phyloP scores from a whole-genome alignment of 2,797 vertebrate genomes.

The Oryzias sinensis region DNA sequence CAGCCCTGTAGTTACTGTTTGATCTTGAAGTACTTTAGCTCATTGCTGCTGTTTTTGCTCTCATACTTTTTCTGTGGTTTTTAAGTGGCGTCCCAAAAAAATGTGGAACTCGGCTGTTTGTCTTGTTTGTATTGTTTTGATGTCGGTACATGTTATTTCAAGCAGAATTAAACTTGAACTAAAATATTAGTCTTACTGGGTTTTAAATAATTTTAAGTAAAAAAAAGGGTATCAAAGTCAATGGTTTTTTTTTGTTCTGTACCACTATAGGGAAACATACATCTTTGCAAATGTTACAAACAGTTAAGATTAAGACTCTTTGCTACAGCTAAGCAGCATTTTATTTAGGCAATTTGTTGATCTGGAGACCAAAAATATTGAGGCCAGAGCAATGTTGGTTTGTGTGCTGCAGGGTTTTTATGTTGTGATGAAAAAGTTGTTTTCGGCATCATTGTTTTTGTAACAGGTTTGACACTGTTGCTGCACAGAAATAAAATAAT shows the following conservation, averaged over 20 bases:
- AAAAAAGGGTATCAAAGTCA: too few relatives aligned
- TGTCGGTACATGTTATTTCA: background rate
- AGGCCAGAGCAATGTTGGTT: background rate
- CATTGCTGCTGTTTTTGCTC: slow-evolving; percentile 8
- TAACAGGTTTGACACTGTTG: background rate
- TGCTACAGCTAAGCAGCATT: too few relatives aligned
- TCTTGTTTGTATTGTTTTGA: background rate
- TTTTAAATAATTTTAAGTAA: background rate
- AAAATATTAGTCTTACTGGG: background rate
- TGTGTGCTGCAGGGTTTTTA: background rate
- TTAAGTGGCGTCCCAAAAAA: background rate
- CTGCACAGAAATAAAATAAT: background rate
- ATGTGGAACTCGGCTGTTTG: background rate
- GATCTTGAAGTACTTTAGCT: slow-evolving; percentile 7
- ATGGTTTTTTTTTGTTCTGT: background rate
- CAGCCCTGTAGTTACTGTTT: slow-evolving; percentile 12
- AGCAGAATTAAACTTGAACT: background rate
- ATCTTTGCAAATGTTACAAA: too few relatives aligned
- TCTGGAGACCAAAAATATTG: background rate
- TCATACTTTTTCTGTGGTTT: background rate
- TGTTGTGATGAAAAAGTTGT: too few relatives aligned
- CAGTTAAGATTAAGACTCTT: too few relatives aligned
- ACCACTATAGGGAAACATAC: too few relatives aligned
- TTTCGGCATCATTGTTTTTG: background rate
- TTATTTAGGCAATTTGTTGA: too few relatives aligned